A percentile compares a stretch with the other conserved stretches of the same genome.
Conservation (phyloP, 2,113 vertebrate species). For the Asarcornis scutulata region DNA sequence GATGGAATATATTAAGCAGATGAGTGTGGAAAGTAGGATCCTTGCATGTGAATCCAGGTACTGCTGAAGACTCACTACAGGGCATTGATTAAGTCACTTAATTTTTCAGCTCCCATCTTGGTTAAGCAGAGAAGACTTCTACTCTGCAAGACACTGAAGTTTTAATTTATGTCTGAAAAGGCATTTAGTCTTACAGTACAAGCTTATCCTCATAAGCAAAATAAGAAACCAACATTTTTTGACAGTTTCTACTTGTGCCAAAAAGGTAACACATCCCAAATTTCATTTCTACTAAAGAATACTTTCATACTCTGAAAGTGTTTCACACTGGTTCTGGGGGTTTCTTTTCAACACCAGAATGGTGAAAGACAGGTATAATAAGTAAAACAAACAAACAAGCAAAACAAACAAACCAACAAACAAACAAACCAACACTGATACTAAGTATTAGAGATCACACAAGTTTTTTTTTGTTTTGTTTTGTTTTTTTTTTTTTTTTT, state of each 20-base stretch:
- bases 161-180: not conserved
- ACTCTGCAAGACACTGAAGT: not conserved
- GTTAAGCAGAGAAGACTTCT: not conserved
- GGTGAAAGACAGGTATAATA: not conserved
- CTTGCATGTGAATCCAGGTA: not conserved
- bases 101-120: not conserved
- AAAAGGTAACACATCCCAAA: not conserved
- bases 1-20: not conserved
- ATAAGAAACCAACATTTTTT: not conserved
- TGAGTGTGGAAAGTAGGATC: not conserved
- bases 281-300: not conserved
- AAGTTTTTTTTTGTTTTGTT: not conserved
- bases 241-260: slow-evolving; percentile 27
- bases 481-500: no score
- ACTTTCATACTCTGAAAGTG: not conserved
- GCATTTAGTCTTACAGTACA: not conserved
- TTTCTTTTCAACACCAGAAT: not conserved
- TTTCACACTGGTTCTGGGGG: not conserved
- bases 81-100: not conserved
- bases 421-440: not conserved
- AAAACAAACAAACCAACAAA: not conserved
- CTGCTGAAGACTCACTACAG: not conserved
- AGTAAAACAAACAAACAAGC: not conserved
- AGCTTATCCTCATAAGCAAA: not conserved
- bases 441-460: not conserved